A percentile compares a stretch with the other conserved stretches of the same genome.
phyloP scores from a whole-genome alignment of 2,797 vertebrate genomes.

The Tadarida brasiliensis region DNA sequence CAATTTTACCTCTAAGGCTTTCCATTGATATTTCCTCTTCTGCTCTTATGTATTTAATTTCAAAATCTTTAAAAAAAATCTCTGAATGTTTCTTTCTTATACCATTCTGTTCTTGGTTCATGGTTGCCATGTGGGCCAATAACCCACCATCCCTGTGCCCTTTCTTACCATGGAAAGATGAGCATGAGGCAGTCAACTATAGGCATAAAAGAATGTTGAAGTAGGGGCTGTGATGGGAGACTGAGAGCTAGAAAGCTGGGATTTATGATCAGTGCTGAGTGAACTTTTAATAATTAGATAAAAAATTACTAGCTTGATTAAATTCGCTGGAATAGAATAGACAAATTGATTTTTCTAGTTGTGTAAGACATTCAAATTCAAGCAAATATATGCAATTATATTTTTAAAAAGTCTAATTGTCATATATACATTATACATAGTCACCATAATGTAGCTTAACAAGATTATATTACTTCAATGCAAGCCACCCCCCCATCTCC shows the following conservation, averaged over 20 bases:
- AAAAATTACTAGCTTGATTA: not conserved
- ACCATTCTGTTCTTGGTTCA: not conserved
- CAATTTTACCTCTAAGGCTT: not conserved
- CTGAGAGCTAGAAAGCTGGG: not conserved
- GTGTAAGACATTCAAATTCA: not conserved
- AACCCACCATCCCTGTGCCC: not conserved
- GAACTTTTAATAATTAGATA: not conserved
- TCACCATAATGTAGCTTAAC: not conserved
- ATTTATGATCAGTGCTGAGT: not conserved
- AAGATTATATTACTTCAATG: not conserved
- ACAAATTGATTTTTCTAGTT: not conserved
- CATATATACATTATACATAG: not conserved
- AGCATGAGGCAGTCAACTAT: not conserved
- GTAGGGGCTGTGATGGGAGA: not conserved
- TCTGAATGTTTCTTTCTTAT: not conserved
- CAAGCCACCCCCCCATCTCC: too few relatives aligned
- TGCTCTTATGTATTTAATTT: not conserved
- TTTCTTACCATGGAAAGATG: not conserved
- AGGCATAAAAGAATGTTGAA: not conserved
- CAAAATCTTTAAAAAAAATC: not conserved
- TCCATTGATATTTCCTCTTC: not conserved
- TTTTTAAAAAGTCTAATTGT: not conserved
- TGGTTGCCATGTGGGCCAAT: not conserved
- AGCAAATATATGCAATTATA: not conserved
- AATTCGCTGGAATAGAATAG: not conserved